These are phyloP conservation scores for Pycnomerus fuliginosus DNA, from an alignment of 2,888 invertebrate species.

Conservation along the genomic window DNA sequence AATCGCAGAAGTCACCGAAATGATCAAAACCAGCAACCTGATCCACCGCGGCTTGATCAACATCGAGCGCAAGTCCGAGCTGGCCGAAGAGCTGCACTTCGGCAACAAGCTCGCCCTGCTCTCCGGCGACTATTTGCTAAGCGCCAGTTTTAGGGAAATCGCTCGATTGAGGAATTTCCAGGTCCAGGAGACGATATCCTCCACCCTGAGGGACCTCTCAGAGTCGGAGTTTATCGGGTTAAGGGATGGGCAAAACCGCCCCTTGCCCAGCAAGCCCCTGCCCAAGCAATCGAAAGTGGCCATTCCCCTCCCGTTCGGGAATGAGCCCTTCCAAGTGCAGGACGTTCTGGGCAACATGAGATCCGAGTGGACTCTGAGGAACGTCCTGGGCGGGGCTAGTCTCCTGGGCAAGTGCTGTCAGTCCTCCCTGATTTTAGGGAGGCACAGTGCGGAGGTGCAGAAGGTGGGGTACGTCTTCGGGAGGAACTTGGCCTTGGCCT, in stretches of 20 bases:
- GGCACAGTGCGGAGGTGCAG: constrained; percentile 71
- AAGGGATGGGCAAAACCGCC: constrained; percentile 79
- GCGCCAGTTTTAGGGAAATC: constrained; percentile 83
- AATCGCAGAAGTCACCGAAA: constrained; percentile 91
- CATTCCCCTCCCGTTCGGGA: constrained; percentile 34
- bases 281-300: constrained; percentile 25
- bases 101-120: constrained; percentile 93
- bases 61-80: constrained; percentile 60
- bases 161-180: constrained; percentile 76
- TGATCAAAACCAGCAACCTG: constrained; percentile 88
- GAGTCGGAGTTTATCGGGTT: constrained; percentile 86
- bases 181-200: constrained; percentile 83
- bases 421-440: constrained; percentile 78
- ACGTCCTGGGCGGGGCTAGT: constrained; percentile 73
- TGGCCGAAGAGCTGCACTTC: constrained; percentile 75
- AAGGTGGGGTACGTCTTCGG: constrained; percentile 82
- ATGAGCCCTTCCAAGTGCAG: constrained; percentile 36
- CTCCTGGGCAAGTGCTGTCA: constrained; percentile 81
- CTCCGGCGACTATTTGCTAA: constrained; percentile 84
- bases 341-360: constrained; percentile 61
- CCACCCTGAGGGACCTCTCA: constrained; percentile 81
- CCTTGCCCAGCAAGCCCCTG: constrained; percentile 68
- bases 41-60: constrained; percentile 82
- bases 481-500: constrained; percentile 82
- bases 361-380: constrained; percentile 76